Evolutionary conservation across 2,888 invertebrate species (phyloP).

Genomic region (Parnassius orleans): DNA sequence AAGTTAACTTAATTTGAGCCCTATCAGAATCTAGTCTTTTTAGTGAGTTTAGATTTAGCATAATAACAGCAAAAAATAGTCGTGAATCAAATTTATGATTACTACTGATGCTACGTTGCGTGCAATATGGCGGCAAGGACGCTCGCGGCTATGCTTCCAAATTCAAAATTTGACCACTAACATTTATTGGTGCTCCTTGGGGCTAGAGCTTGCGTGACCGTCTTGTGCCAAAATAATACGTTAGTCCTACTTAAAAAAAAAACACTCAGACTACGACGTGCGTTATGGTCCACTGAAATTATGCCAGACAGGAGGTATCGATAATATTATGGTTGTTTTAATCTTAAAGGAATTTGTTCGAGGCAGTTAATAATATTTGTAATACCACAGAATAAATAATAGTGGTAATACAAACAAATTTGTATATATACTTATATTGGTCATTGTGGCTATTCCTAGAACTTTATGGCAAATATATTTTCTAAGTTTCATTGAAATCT

Average conservation of each 20-base stretch:
- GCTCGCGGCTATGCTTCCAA: conserved; percentile 60
- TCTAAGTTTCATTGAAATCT: no score
- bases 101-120: conserved; percentile 44
- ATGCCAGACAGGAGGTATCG: conserved; percentile 13
- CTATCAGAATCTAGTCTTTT: no score
- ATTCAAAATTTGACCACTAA: conserved; percentile 46
- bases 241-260: conserved; percentile 32
- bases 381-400: no score
- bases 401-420: not conserved
- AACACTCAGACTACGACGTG: conserved; percentile 25
- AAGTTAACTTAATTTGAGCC: no score
- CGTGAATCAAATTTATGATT: not conserved
- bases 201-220: conserved; percentile 56
- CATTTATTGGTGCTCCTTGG: conserved; percentile 26
- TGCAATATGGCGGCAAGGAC: conserved; percentile 61
- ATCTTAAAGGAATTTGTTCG: not conserved
- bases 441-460: no score
- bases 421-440: no score
- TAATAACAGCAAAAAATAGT: no score
- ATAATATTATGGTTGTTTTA: conserved; percentile 12
- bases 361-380: no score
- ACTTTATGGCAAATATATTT: no score
- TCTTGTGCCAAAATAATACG: conserved; percentile 32
- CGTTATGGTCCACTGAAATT: conserved; percentile 33
- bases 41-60: no score